Base-by-base conservation (phyloP, 2,888 invertebrate genomes). In the Athripsodes cinereus region DNA sequence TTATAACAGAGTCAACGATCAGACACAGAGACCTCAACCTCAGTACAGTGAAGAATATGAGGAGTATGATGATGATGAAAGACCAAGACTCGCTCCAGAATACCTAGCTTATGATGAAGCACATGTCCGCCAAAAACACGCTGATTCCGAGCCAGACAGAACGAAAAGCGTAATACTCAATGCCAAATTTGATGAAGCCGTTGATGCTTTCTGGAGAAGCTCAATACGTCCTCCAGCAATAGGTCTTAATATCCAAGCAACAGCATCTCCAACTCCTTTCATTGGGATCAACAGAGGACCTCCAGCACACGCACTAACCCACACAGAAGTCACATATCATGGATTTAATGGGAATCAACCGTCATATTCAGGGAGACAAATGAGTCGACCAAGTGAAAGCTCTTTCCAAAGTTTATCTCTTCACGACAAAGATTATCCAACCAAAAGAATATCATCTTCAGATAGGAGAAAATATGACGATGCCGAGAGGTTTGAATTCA, bases 141-240 rank as follows among this genome's bases (percentile, higher is more conserved):
- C 55, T 44, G 63, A 63, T 50, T 61, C 63, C 2, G 54, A 55
- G 35, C 63, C 63, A 18, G 63, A 63, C 21, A 51, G 63, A 34
- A 58, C 58, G 49, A 63, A 63, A 53, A 19, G 53, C 19, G 46
- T 61, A 19, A 16, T 53, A 6, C 44, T 61, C 6, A 63, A 63
- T 26, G 57, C 59, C 1, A 70, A 76, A 52, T 72, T 78, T 58
- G 73, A 74, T 6, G 67, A 68, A 8, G 78, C 76, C 6, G 74
- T 78, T 16, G 73, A 73, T 49, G 70, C 69, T n/a, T 78, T 78
- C 61, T 78, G 78, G 78, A 60, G 52, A 40, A 57, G 51, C 26
- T 18, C 52, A 2, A 59, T 52, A 2, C 47, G 51, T 11, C 52
- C 53, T 11, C 50, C 22, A 2, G 44, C 57, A 44, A 58, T 51